Base-by-base conservation (phyloP, 53 echinoderm and acorn worm genomes). In the Glandiceps talaboti region DNA sequence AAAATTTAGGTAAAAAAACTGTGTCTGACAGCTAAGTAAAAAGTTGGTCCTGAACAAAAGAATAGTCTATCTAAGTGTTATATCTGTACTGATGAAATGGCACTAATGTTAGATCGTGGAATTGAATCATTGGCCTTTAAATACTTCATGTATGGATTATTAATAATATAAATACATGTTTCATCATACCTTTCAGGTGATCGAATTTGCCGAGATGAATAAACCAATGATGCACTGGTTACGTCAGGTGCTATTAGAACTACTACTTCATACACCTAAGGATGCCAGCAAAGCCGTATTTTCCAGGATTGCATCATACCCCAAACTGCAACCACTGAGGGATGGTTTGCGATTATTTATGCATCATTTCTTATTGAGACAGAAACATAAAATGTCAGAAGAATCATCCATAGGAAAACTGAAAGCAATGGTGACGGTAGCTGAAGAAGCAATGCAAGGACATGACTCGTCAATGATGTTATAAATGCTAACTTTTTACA, bases 151-250 rank as follows among this genome's bases (percentile, higher is more conserved):
- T n/a, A n/a, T n/a, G n/a, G n/a, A n/a, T n/a, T n/a, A n/a, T n/a
- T n/a, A n/a, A n/a, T n/a, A n/a, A n/a, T n/a, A n/a, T n/a, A n/a
- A n/a, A n/a, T n/a, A n/a, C n/a, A n/a, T n/a, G n/a, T n/a, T n/a
- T n/a, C n/a, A n/a, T n/a, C n/a, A n/a, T n/a, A n/a, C n/a, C n/a
- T n/a, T n/a, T 79, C 86, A 99, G 99, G 90, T 99, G 33, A 87
- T 99, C 31, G 99, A 99, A 33, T 99, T 99, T 86, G 91, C 91
- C 0, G 99, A 99, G 78, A 91, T 99, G 73, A 86, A 91, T 81
- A 99, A 94, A 64, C 26, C 81, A 30, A 94, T 88, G n/a, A 91
- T 93, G 14, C 82, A 74, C 28, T 99, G 93, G 77, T 79, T 99
- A 1, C 81, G 89, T 0, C 85, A 82, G 33, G 80, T 89, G 1